Conservation (phyloP, 2,888 invertebrate species). For the Melieria picta region DNA sequence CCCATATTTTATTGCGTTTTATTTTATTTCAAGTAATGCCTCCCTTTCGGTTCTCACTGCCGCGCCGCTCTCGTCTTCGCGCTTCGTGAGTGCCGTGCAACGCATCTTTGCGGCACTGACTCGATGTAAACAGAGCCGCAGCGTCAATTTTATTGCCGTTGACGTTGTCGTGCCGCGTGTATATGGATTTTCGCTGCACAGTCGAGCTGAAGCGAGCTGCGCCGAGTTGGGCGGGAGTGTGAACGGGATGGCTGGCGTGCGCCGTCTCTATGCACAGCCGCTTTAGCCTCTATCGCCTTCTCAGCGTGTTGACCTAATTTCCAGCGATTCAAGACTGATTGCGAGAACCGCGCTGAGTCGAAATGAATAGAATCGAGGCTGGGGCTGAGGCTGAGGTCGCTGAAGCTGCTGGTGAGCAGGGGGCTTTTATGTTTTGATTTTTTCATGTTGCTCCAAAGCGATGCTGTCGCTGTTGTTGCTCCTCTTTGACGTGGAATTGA, state of each 20-base stretch:
- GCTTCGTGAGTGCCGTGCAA: not conserved
- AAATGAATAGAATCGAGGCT: constrained; percentile 8
- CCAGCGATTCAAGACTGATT: constrained; percentile 44
- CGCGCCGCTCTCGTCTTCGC: not conserved
- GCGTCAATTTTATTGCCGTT: not conserved
- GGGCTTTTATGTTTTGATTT: constrained; percentile 42
- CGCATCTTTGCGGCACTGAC: constrained; percentile 5
- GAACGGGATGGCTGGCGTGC: constrained; percentile 10
- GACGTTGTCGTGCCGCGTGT: not conserved
- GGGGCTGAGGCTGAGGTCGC: constrained; percentile 22
- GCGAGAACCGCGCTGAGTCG: constrained; percentile 8
- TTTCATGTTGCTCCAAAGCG: constrained; percentile 28
- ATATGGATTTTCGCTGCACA: not conserved
- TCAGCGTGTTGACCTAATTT: constrained; percentile 58
- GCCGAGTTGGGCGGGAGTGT: not conserved
- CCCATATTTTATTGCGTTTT: constrained; percentile 38
- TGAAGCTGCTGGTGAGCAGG: too few relatives aligned
- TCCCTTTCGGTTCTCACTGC: not conserved
- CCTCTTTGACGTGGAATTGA: constrained; percentile 29
- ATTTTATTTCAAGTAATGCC: constrained; percentile 10
- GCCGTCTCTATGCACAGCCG: not conserved
- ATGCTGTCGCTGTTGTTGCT: constrained; percentile 43
- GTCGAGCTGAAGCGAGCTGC: not conserved
- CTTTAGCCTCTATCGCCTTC: constrained; percentile 38
- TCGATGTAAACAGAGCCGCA: constrained; percentile 32